Percentiles rank a stretch among this genome's conserved stretches.
These are phyloP conservation scores for Macropus fuliginosus DNA, from an alignment of 2,797 vertebrate species.

Conservation along the genomic window DNA sequence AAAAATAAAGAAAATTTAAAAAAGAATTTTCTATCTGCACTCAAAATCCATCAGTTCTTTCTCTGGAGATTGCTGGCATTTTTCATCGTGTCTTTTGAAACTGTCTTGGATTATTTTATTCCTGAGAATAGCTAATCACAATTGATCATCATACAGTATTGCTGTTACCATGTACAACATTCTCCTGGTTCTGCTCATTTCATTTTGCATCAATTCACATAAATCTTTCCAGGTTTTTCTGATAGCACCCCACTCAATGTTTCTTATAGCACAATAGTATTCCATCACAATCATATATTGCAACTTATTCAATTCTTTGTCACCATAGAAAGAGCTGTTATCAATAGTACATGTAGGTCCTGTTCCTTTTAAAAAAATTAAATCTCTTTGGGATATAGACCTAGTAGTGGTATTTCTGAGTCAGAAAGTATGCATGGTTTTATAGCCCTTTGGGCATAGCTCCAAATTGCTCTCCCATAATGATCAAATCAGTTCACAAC, in stretches of 20 bases:
- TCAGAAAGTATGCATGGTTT: neutral
- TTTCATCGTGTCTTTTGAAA: neutral
- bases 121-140: neutral
- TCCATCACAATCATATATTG: neutral
- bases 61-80: neutral
- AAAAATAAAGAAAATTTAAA: neutral
- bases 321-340: neutral
- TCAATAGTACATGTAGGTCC: neutral
- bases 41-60: neutral
- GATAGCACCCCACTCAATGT: neutral
- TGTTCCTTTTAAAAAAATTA: neutral
- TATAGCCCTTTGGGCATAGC: neutral
- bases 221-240: neutral
- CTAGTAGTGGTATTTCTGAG: neutral
- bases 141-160: neutral
- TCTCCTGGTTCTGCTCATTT: neutral
- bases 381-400: neutral
- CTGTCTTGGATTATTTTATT: neutral
- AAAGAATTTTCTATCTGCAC: neutral
- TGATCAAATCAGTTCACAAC: too few species aligned
- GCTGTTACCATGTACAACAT: neutral
- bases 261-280: neutral
- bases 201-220: neutral
- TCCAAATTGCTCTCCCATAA: neutral
- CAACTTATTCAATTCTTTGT: neutral